Percentiles rank a stretch among this genome's conserved stretches.
Evolutionary conservation across 2,797 vertebrate genomes (phyloP).

Genomic region (Streptopelia turtur): DNA sequence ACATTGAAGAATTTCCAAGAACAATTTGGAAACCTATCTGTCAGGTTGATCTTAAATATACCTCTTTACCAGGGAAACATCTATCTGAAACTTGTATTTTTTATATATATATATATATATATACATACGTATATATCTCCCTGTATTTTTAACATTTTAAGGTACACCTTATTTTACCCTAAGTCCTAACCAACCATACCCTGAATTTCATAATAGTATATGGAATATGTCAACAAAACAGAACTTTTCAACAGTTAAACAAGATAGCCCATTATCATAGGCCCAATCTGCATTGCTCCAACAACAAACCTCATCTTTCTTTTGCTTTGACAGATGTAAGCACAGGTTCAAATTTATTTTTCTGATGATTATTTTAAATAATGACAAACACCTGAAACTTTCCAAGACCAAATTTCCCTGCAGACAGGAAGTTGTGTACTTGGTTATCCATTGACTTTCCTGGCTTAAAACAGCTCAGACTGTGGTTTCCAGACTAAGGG

Average conservation of each 20-base stretch:
- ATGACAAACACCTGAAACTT: conserved; percentile 28
- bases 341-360: neutral
- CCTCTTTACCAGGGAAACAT: neutral
- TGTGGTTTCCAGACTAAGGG: neutral
- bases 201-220: neutral
- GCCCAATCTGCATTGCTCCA: neutral
- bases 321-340: neutral
- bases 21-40: neutral
- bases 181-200: neutral
- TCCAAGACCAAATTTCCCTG: neutral
- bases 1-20: neutral
- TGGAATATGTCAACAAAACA: neutral
- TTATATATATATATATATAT: no score
- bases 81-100: neutral
- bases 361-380: neutral
- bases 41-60: neutral
- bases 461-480: neutral
- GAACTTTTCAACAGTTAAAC: neutral
- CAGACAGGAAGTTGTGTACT: conserved; percentile 8
- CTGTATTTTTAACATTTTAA: neutral
- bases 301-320: neutral
- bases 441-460: neutral
- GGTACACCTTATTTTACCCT: neutral
- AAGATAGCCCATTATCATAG: neutral
- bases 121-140: no score